Percentiles rank a stretch among this genome's conserved stretches.
Conservation (phyloP, 1,140 invertebrate genomes). For the Drosophila athabasca region DNA sequence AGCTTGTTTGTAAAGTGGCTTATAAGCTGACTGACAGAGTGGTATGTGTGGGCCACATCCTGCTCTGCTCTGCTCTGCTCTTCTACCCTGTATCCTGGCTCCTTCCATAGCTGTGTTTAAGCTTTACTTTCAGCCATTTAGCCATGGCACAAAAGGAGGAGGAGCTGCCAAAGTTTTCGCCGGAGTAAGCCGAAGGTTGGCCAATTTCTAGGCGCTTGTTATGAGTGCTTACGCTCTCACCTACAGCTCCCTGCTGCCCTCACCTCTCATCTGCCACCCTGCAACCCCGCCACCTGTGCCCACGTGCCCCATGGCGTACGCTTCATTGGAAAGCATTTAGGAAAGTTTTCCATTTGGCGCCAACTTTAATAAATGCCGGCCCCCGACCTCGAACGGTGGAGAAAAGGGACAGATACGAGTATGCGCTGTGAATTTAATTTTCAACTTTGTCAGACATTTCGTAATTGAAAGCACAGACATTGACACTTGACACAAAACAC, state of each 20-base stretch:
- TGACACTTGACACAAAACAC: conserved; percentile 79
- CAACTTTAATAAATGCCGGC: conserved; percentile 58
- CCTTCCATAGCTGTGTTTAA: conserved; percentile 45
- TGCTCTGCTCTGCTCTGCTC: neutral
- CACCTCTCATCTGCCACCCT: neutral
- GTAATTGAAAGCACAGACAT: conserved; percentile 80
- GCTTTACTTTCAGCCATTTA: conserved; percentile 61
- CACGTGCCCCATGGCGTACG: conserved; percentile 29
- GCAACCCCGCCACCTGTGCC: neutral
- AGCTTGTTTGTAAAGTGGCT: conserved; percentile 73
- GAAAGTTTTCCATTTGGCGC: conserved; percentile 52
- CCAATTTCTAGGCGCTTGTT: conserved; percentile 48
- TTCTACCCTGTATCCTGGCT: conserved; percentile 2
- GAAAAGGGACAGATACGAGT: conserved; percentile 23
- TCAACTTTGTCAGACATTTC: conserved; percentile 76
- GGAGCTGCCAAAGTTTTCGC: conserved; percentile 41
- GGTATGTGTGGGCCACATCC: conserved; percentile 14
- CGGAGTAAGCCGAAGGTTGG: conserved; percentile 32
- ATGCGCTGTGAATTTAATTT: conserved; percentile 74
- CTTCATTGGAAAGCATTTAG: conserved; percentile 63
- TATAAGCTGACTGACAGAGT: conserved; percentile 45
- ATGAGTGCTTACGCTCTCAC: conserved; percentile 24
- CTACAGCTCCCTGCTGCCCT: conserved; percentile 1
- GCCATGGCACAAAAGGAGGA: conserved; percentile 41
- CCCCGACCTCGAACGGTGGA: too few relatives aligned